Evolutionary conservation across 1,140 invertebrate species (phyloP).

Genomic region (Drosophila littoralis): DNA sequence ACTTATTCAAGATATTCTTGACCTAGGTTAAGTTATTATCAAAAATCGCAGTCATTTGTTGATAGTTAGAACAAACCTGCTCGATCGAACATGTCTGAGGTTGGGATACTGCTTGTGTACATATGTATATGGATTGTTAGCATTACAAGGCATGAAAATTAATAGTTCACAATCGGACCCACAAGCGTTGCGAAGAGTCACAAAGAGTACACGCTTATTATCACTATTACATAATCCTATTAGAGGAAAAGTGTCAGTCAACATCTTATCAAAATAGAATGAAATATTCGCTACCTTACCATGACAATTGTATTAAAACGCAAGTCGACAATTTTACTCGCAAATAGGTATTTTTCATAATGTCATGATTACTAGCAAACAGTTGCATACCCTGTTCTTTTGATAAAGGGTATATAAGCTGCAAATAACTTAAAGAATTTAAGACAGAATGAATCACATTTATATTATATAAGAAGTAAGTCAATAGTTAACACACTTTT

Average conservation of each 20-base stretch:
- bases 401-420: not conserved
- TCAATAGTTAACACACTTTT: too few species aligned
- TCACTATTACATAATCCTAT: too few species aligned
- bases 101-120: not conserved
- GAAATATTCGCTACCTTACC: not conserved
- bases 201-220: too few species aligned
- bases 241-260: too few species aligned
- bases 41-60: too few species aligned
- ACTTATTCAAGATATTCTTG: not conserved
- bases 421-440: not conserved
- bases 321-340: not conserved
- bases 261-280: not conserved
- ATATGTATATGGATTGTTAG: not conserved
- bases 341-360: not conserved
- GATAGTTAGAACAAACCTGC: not conserved
- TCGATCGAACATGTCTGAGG: constrained; percentile 5
- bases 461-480: too few species aligned
- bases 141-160: not conserved
- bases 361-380: constrained; percentile 5
- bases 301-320: not conserved
- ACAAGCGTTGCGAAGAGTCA: too few species aligned
- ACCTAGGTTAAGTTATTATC: too few species aligned
- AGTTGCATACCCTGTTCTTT: not conserved
- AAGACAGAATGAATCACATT: too few species aligned
- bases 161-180: not conserved